These are phyloP conservation scores for Drosophila fungiperda DNA, from an alignment of 2,888 invertebrate genomes.

Conservation along the genomic window DNA sequence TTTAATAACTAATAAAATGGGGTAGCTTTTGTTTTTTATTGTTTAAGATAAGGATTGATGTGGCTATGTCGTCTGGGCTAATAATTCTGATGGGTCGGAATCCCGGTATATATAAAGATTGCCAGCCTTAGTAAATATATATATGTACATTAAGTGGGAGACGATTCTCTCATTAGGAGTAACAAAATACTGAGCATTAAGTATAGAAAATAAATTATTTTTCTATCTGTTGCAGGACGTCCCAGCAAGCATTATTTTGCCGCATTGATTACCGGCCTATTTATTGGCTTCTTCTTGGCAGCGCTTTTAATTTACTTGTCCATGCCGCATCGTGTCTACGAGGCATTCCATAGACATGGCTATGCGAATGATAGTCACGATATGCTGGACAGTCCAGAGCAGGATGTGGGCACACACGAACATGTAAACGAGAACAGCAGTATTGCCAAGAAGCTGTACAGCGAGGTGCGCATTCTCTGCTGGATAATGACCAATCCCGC, in stretches of 20 bases:
- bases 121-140: neutral
- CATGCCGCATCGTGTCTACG: neutral
- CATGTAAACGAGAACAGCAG: neutral
- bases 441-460: neutral
- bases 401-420: neutral
- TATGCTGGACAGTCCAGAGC: constrained; percentile 84
- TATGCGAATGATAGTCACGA: constrained; percentile 85
- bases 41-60: no score
- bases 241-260: neutral
- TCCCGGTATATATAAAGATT: neutral
- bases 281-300: neutral
- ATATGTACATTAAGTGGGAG: no score
- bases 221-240: neutral
- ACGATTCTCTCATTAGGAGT: no score
- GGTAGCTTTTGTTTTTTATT: neutral
- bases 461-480: constrained; percentile 27
- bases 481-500: constrained; percentile 15
- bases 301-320: neutral
- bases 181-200: neutral
- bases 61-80: no score
- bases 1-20: neutral
- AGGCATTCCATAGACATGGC: constrained; percentile 65
- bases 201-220: neutral
- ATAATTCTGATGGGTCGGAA: no score
- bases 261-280: neutral